A percentile compares a stretch with the other conserved stretches of the same genome.
These are phyloP conservation scores for Ferdinandea cuprea DNA, from an alignment of 2,888 invertebrate genomes.

Conservation along the genomic window DNA sequence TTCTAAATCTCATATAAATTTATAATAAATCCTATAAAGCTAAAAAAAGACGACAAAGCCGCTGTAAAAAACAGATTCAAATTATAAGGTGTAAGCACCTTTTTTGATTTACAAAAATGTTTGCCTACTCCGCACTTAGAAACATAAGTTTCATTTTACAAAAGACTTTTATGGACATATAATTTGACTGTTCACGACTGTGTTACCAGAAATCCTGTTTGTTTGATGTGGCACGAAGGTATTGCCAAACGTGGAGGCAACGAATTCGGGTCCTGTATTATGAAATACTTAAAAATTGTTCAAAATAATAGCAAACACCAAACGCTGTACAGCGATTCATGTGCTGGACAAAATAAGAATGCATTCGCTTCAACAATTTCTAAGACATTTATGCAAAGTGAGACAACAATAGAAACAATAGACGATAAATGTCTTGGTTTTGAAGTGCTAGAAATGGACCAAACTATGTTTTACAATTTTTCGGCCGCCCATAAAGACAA, in stretches of 20 bases:
- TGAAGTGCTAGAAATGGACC: slow-evolving; percentile 2
- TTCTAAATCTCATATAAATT: slow-evolving; percentile 28
- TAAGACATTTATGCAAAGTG: slow-evolving; percentile 32
- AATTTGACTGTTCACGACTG: slow-evolving; percentile 76
- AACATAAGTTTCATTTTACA: slow-evolving; percentile 77
- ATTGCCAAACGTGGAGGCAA: slow-evolving; percentile 75
- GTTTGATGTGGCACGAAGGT: slow-evolving; percentile 78
- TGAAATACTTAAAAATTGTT: slow-evolving; percentile 58
- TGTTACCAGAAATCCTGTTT: slow-evolving; percentile 65
- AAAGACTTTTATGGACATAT: slow-evolving; percentile 75
- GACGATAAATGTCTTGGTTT: slow-evolving; percentile 20
- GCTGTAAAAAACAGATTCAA: slow-evolving; percentile 28
- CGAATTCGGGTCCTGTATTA: slow-evolving; percentile 76
- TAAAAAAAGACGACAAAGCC: slow-evolving; percentile 12
- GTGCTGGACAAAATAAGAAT: slow-evolving; percentile 45
- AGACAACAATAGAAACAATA: slow-evolving; percentile 24
- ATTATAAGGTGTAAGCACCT: slow-evolving; percentile 19
- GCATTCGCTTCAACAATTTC: slow-evolving; percentile 43
- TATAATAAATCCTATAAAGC: slow-evolving; percentile 37
- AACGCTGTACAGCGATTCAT: slow-evolving; percentile 29
- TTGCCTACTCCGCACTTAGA: slow-evolving; percentile 61
- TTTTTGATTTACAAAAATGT: slow-evolving; percentile 45
- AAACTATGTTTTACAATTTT: slow-evolving; percentile 2
- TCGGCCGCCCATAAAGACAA: slow-evolving; percentile 1
- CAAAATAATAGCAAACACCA: slow-evolving; percentile 30